These are phyloP conservation scores for Balearica regulorum DNA, from an alignment of 2,797 vertebrate genomes.

Conservation along the genomic window DNA sequence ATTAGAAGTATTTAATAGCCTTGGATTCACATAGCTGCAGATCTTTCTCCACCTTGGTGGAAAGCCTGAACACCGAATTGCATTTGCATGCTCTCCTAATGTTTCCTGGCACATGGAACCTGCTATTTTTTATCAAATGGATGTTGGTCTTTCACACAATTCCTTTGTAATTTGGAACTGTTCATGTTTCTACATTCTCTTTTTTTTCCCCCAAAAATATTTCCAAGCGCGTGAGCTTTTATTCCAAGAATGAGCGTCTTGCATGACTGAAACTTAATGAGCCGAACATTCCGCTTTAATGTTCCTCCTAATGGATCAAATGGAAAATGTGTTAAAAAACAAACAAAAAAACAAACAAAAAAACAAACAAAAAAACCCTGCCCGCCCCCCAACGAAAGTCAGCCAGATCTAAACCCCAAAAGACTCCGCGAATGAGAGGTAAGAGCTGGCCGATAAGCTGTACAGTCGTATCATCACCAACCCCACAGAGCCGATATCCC, in stretches of 20 bases:
- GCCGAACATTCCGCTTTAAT: not conserved
- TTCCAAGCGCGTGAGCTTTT: slow-evolving; percentile 13
- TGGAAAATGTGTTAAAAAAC: not conserved
- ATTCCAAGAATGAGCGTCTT: not conserved
- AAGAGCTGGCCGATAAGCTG: not conserved
- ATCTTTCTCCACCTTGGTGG: slow-evolving; percentile 8
- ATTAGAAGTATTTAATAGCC: slow-evolving; percentile 59
- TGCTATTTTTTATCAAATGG: not conserved
- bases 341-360: not conserved
- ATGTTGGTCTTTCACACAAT: slow-evolving; percentile 9
- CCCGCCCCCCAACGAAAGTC: not conserved
- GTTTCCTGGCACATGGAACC: not conserved
- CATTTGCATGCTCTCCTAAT: slow-evolving; percentile 12
- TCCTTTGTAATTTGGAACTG: not conserved
- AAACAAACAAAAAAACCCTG: not conserved
- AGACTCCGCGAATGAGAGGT: not conserved
- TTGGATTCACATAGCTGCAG: not conserved
- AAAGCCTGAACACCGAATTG: slow-evolving; percentile 18
- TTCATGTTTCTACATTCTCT: not conserved
- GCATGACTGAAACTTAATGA: slow-evolving; percentile 9
- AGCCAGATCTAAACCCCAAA: not conserved
- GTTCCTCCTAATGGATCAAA: not conserved
- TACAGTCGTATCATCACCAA: not conserved
- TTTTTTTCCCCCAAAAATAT: not conserved
- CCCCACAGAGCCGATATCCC: not conserved